Conservation (phyloP, 2,888 invertebrate species). For the Cataglyphis cursor region DNA sequence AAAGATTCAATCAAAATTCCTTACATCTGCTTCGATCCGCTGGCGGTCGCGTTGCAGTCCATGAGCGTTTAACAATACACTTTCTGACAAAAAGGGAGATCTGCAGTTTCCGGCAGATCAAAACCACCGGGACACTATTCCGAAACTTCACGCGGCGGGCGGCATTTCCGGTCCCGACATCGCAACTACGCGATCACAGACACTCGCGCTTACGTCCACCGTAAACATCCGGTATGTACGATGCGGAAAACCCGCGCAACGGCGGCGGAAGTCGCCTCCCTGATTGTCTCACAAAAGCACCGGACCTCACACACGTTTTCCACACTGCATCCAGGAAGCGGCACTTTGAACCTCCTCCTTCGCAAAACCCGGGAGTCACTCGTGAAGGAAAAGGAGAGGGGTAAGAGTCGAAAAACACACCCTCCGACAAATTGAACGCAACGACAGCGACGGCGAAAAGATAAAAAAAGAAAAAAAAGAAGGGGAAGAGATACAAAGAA, state of each 20-base stretch:
- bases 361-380: conserved; percentile 26
- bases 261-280: conserved; percentile 22
- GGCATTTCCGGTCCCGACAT: conserved; percentile 36
- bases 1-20: conserved; percentile 46
- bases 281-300: conserved; percentile 29
- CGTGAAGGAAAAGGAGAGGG: background rate
- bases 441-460: conserved; percentile 3
- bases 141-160: conserved; percentile 24
- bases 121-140: background rate
- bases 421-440: conserved; percentile 13
- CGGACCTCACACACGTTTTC: conserved; percentile 33
- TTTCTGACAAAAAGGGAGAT: background rate
- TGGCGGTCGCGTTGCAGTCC: conserved; percentile 34
- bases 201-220: conserved; percentile 21
- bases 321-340: conserved; percentile 55
- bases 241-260: background rate
- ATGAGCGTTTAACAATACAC: conserved; percentile 34
- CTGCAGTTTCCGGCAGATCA: background rate
- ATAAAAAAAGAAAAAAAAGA: background rate
- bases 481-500: conserved; percentile 1
- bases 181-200: conserved; percentile 3
- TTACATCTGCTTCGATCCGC: conserved; percentile 37
- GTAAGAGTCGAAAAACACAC: conserved; percentile 24
- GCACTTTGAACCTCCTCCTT: conserved; percentile 47
- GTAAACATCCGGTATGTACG: conserved; percentile 35